Base-by-base conservation (phyloP, 2,888 invertebrate genomes). In the Nymphalis polychloros region DNA sequence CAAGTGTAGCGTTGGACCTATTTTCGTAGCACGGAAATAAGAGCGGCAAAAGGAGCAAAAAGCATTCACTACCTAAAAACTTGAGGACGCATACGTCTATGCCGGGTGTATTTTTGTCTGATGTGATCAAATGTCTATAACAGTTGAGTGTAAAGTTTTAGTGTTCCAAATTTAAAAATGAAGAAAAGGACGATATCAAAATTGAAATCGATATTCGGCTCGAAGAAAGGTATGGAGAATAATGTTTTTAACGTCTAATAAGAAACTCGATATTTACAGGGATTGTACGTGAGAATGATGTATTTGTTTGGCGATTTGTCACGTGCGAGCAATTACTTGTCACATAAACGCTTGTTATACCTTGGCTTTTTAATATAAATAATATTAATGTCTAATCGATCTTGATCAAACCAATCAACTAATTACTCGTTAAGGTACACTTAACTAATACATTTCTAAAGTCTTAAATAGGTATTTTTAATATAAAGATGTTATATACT, bases 11-110 rank as follows among this genome's bases (percentile, higher is more conserved):
- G 87, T 84, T 84, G 82, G 82, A 81, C 88, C 92, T 92, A 92
- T 92, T 92, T 92, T 92, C 88, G 92, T 91, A 89, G 88, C 88
- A 92, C 92, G 92, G 92, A 92, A 92, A 91, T 92, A 92, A 91
- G 90, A 91, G 88, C 90, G 87, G 88, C 88, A 92, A 92, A 90
- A 92, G 90, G 90, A 91, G 87, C 91, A 92, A 92, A 92, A 92
- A 88, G 88, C 82, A 77, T 79, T 80, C 84, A 83, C 88, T 84
- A 86, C 81, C 86, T 88, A 91, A 92, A 91, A 92, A 91, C 87
- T 90, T 86, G 88, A 88, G 88, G 88, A 88, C 88, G 89, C 84
- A 84, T 68, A 72, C 61, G 65, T 68, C 65, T 73, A 86, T 86
- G 86, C 84, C 77, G 86, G 81, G 86, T 87, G 86, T 92, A 91